Evolutionary conservation across 2,113 vertebrate genomes (phyloP).

Genomic region (Otolemur garnettii): DNA sequence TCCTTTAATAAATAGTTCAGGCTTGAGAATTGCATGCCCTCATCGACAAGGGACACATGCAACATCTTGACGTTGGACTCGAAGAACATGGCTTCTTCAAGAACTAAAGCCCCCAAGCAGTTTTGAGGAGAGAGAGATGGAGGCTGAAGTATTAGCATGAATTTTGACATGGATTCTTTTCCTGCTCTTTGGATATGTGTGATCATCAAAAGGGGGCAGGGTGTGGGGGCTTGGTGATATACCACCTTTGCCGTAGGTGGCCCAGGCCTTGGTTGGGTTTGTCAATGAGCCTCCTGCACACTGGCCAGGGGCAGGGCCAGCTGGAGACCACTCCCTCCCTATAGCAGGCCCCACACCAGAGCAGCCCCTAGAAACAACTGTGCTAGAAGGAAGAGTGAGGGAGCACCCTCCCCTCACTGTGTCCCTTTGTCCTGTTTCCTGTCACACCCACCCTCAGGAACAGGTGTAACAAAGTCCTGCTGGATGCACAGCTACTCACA

Average conservation of each 20-base stretch:
- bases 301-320: neutral
- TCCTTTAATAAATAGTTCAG: too few relatives aligned
- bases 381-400: neutral
- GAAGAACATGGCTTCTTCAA: neutral
- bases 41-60: neutral
- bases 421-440: neutral
- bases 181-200: neutral
- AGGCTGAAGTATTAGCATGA: neutral
- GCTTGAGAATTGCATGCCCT: neutral
- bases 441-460: neutral
- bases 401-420: rapidly evolving
- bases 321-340: neutral
- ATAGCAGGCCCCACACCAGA: neutral
- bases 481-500: neutral
- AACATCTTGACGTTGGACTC: neutral
- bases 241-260: neutral
- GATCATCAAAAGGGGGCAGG: neutral
- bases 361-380: neutral
- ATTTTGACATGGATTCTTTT: neutral
- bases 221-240: neutral
- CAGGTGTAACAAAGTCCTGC: neutral
- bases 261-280: neutral
- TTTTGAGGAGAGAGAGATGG: neutral
- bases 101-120: neutral
- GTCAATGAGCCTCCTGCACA: neutral